Base-by-base conservation (phyloP, 2,888 invertebrate species). In the Rhaphigaster nebulosa region DNA sequence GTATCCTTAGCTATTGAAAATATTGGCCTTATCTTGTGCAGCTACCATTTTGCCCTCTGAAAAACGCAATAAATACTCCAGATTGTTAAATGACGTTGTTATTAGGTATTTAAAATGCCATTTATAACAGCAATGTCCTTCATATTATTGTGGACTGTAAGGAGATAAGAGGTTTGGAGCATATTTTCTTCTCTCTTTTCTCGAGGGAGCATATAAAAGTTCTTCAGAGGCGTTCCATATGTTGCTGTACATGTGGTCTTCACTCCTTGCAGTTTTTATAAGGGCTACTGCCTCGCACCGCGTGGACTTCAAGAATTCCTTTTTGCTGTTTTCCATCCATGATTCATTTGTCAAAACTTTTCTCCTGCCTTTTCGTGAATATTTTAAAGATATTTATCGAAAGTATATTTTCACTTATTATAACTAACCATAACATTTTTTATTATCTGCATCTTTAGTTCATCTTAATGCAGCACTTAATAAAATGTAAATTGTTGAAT, bases 241-340 rank as follows among this genome's bases (percentile, higher is more conserved):
- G 84, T 41, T 84, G 84, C 45, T n/a, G 29, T 76, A 84, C 84
- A 84, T 41, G 45, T 84, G 84, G 41, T 84, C 84, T 50, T 84
- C 84, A 45, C 45, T 50, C 45, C 45, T 45, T 84, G 84, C 84
- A 84, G 84, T 84, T 84, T 84, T 84, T 84, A 84, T 84, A 84
- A 84, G 45, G 84, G 15, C 80, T 50, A 45, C 84, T 50, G 45
- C 84, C 84, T 50, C n/a, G 45, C 45, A 10, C 15, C 84, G 84
- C 45, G 45, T 84, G 20, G 84, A 18, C 84, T 50, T 45, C 45
- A 10, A 84, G n/a, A 20, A 34, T n/a, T 80, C 84, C 80, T 45
- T 50, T 76, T 76, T 23, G 20, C n/a, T n/a, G 12, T n/a, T 80
- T 84, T n/a, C n/a, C 84, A 84, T 84, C n/a, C 50, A 84, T n/a